Evolutionary conservation across 2,113 vertebrate genomes (phyloP).

Genomic region (Oncorhynchus nerka): DNA sequence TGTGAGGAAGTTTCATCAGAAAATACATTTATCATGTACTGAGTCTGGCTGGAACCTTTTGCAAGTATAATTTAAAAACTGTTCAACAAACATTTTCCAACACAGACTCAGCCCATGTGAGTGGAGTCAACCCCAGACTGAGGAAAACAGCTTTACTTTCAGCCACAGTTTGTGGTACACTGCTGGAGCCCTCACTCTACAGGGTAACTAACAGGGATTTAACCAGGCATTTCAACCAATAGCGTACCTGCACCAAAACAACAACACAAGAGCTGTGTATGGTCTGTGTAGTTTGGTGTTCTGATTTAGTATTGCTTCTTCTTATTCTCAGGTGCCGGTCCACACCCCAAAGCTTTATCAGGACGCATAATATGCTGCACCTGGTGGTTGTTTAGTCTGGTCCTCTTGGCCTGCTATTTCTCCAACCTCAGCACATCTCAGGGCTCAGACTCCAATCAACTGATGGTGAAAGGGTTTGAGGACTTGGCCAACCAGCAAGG

Average conservation of each 20-base stretch:
- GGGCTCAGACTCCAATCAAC: slow-evolving; percentile 63
- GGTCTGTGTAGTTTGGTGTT: background rate
- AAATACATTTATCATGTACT: background rate
- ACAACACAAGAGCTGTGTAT: background rate
- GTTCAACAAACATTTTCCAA: background rate
- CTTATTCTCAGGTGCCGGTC: slow-evolving; percentile 74
- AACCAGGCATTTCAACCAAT: background rate
- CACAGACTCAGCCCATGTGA: slow-evolving; percentile 84
- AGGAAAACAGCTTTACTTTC: slow-evolving; percentile 78
- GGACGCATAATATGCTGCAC: slow-evolving; percentile 77
- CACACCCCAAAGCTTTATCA: slow-evolving; percentile 79
- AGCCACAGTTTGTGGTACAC: slow-evolving; percentile 86
- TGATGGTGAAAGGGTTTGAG: slow-evolving; percentile 80
- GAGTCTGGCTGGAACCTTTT: background rate
- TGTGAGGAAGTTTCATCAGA: background rate
- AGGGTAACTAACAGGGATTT: slow-evolving; percentile 69
- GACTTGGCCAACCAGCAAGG: slow-evolving; percentile 83
- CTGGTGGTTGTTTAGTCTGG: slow-evolving; percentile 85
- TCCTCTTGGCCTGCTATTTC: slow-evolving; percentile 82
- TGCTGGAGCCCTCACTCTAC: slow-evolving; percentile 81
- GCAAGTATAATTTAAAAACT: background rate
- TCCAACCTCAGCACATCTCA: slow-evolving; percentile 78
- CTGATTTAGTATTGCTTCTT: background rate
- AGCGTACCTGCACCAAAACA: background rate
- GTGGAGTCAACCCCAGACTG: slow-evolving; percentile 80